Base-by-base conservation (phyloP, 1,140 invertebrate genomes). In the Gerris buenoi region DNA sequence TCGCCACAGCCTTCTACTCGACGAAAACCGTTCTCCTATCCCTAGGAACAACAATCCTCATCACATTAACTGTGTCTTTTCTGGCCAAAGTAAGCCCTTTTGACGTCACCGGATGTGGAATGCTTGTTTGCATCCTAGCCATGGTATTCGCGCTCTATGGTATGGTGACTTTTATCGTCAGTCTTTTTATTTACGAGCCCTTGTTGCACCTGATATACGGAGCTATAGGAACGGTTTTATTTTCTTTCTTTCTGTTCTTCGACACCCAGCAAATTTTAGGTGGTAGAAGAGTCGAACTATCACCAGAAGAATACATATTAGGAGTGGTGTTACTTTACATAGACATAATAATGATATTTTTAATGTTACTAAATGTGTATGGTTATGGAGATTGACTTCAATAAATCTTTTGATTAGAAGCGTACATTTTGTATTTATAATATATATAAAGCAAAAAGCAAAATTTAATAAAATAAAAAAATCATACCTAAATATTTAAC, bases 181-280 rank as follows among this genome's bases (percentile, higher is more conserved):
- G 5, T 10, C 18, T 46, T 46, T 46, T 46, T 18, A 10, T 46
- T 10, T 10, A 46, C 18, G 33, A 5, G 18, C 33, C 33, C 33
- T 10, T 46, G 18, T 46, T 46, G 33, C 33, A 46, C 33, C 33
- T 46, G 18, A 46, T 46, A 10, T 46, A 46, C 33, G 33, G 33
- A 25, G 65, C 27, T 13, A 28, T 66, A 1, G 27, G 65, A 23
- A 25, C 62, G 2, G 26, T 61, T 66, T 28, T 69, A 25, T 66
- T 66, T 25, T 74, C 75, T 25, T 75, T 84, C 80, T 88, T 84
- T 71, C 74, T 88, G 66, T 81, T 84, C 46, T 84, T 81, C 71
- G 85, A 88, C 72, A 82, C 86, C 1, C 87, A 88, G 77, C 81
- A 83, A 74, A 80, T 88, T 5, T 80, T 88, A 74, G 87, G 86